Evolutionary conservation across 2,797 vertebrate genomes (phyloP), one percentile per base, ranked within the genome.

Genomic region (Clarias pachynema): DNA sequence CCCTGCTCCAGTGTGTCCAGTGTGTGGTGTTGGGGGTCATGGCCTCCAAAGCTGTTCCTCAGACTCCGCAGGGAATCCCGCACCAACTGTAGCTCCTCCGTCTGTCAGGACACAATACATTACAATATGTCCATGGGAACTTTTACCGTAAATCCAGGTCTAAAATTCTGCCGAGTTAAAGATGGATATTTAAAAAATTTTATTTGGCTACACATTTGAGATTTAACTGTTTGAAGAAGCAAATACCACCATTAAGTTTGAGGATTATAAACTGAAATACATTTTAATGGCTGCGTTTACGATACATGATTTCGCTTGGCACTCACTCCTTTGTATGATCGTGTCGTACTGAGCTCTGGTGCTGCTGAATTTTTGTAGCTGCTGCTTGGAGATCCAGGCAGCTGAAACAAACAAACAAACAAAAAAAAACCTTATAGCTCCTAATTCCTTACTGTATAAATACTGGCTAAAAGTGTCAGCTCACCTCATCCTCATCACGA

Each of bases 1-100:
- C 98, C 97, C 93, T 99, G 98, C 93, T 99, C 98, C 93, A 99
- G 89, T 86, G 97, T 99, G 95, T 99, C 98, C 29, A 99, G 96
- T 8, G 98, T 99, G 89, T 99, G 98, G 86, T 99, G 98, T 92
- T 99, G 98, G 0, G 98, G 97, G 86, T 99, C 97, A 0, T 99
- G 98, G 31, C 97, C 97, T 3, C 96, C 95, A 90, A 99, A 98
- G 91, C 96, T 97, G 91, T 97, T 97, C 89, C 98, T 96, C 88
- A 99, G 93, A 92, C 98, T 99, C 72, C 96, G 95, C 0, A 99
- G 94, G 26, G 98, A 95, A 2, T 99, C 97, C 8, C 96, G 93
- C 0, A 99, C 96, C 62, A 99, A 94, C 94, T 99, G 98, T 87
- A 99, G 91, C 92, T 99, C 98, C 4, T 95, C 97, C 4, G 94